Evolutionary conservation across 2,888 invertebrate species (phyloP).

Genomic region (Drosophila paramelanica): DNA sequence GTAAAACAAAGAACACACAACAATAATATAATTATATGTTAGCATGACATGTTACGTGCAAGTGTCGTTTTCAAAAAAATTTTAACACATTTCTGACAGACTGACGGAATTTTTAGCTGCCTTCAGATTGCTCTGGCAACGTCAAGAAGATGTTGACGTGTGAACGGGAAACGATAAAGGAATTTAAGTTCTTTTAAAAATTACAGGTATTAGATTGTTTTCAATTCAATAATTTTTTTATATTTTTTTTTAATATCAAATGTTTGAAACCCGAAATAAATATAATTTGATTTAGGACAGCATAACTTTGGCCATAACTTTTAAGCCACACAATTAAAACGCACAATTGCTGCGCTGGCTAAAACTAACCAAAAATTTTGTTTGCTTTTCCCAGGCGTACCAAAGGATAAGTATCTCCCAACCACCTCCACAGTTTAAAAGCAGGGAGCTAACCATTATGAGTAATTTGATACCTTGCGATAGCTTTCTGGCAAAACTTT

Average conservation of each 20-base stretch:
- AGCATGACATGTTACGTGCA: slow-evolving; percentile 74
- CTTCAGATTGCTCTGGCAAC: not conserved
- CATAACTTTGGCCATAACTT: slow-evolving; percentile 45
- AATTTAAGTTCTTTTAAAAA: not conserved
- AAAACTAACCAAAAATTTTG: slow-evolving; percentile 7
- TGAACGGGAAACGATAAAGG: not conserved
- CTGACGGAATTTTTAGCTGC: slow-evolving; percentile 1
- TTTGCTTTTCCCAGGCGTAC: slow-evolving; percentile 6
- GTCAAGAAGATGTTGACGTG: no score
- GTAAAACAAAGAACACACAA: slow-evolving; percentile 54
- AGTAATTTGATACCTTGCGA: slow-evolving; percentile 62
- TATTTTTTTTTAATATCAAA: no score
- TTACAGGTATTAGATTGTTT: no score
- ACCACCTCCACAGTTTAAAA: not conserved
- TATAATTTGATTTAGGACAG: slow-evolving; percentile 23
- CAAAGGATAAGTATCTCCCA: slow-evolving; percentile 17
- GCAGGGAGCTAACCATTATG: not conserved
- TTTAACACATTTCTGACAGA: slow-evolving; percentile 57
- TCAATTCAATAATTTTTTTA: no score
- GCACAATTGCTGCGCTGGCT: slow-evolving; percentile 34
- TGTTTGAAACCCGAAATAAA: no score
- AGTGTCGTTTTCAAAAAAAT: slow-evolving; percentile 53
- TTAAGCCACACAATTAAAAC: slow-evolving; percentile 29
- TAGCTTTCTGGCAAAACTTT: slow-evolving; percentile 61
- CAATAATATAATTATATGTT: slow-evolving; percentile 74